Conservation (phyloP, 1,140 invertebrate species). For the Eupristina koningsbergeri region DNA sequence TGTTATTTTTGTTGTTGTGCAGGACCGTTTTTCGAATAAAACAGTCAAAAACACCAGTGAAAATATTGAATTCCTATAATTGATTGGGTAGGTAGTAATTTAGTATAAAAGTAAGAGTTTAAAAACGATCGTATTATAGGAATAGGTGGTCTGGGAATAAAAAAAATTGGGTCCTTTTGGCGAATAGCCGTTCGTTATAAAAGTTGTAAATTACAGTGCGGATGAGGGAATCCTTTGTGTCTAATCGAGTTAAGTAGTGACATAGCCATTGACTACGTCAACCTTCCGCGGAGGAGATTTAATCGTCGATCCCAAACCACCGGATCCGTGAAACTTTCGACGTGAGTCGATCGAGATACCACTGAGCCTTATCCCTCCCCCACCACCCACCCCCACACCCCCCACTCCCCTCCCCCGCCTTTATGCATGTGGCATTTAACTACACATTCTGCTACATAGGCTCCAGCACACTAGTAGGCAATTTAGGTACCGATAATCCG, state of each 20-base stretch:
- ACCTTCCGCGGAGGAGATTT: constrained; percentile 14
- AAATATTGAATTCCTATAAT: constrained; percentile 22
- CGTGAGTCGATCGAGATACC: not conserved
- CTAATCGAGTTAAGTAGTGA: constrained; percentile 44
- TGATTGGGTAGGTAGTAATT: constrained; percentile 36
- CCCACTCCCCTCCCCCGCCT: too few species aligned
- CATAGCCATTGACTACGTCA: constrained; percentile 26
- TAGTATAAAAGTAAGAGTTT: constrained; percentile 27
- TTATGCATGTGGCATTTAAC: not conserved
- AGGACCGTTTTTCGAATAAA: not conserved
- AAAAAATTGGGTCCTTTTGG: not conserved
- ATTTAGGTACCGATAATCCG: constrained; percentile 21
- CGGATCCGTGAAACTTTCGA: not conserved
- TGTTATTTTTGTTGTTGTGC: not conserved
- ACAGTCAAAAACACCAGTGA: not conserved
- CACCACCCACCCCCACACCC: too few species aligned
- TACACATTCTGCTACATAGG: not conserved
- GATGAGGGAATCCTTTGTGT: constrained; percentile 27
- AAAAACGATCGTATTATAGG: not conserved
- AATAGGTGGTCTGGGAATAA: not conserved
- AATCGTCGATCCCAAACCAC: constrained; percentile 8
- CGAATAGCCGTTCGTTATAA: not conserved
- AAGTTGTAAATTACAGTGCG: constrained; percentile 43
- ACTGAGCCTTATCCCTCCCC: too few species aligned
- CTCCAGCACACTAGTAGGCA: not conserved